Conservation (phyloP, 92 coral and sea anemone species). For the Chrysogorgia sp. region DNA sequence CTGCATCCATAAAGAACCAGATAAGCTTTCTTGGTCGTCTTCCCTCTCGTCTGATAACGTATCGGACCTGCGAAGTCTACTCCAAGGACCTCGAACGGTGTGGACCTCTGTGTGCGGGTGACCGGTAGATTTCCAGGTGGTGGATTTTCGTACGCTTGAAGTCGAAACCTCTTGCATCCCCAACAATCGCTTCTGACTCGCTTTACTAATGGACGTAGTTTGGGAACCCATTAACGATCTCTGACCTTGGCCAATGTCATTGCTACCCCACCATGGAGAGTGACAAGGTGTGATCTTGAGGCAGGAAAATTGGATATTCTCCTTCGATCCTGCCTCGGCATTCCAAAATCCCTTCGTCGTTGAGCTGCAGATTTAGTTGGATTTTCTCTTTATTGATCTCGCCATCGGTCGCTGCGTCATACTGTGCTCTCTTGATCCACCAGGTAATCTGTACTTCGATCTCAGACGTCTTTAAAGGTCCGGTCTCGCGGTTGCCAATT, state of each 20-base stretch:
- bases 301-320: constrained; percentile 52
- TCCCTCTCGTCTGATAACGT: constrained; percentile 12
- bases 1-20: constrained; percentile 44
- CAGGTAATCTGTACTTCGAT: constrained; percentile 24
- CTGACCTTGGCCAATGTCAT: constrained; percentile 42
- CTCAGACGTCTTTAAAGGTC: constrained; percentile 33
- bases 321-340: constrained; percentile 48
- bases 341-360: neutral
- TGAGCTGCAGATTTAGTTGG: constrained; percentile 14
- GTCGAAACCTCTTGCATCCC: constrained; percentile 27
- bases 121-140: too few relatives aligned
- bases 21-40: too few relatives aligned
- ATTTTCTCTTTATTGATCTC: constrained; percentile 25
- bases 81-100: constrained; percentile 35
- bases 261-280: constrained; percentile 48
- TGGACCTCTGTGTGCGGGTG: constrained; percentile 28
- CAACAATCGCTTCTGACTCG: neutral
- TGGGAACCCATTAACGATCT: neutral
- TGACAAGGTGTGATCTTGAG: constrained; percentile 8
- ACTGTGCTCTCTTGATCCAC: constrained; percentile 44
- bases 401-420: constrained; percentile 16
- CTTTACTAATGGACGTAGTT: neutral
- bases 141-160: constrained; percentile 23
- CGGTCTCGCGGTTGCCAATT: neutral
- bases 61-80: constrained; percentile 61